A percentile compares a stretch with the other conserved stretches of the same genome.
Conservation (phyloP, 2,797 vertebrate species). For the Enteromius radiatus region DNA sequence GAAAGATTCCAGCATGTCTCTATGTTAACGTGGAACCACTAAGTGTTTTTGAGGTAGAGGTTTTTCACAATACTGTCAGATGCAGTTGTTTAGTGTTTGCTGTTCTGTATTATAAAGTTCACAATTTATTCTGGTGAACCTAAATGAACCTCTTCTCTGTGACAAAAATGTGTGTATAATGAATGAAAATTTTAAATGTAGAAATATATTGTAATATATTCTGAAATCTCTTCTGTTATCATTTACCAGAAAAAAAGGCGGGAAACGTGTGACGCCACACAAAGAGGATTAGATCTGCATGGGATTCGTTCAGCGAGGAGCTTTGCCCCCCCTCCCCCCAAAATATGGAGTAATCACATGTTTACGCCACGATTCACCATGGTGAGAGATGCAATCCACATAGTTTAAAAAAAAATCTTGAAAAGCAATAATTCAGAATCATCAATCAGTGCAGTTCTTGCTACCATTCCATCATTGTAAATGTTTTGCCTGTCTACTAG, state of each 20-base stretch:
- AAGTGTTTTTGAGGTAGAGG: constrained; percentile 8
- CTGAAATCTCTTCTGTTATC: constrained; percentile 81
- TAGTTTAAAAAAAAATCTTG: constrained; percentile 70
- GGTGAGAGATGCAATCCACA: constrained; percentile 76
- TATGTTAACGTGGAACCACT: constrained; percentile 22
- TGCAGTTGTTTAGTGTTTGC: constrained; percentile 35
- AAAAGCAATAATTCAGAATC: constrained; percentile 83
- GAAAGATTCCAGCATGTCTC: constrained; percentile 17
- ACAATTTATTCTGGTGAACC: constrained; percentile 17
- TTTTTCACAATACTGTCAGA: constrained; percentile 35
- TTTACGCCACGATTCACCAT: constrained; percentile 72
- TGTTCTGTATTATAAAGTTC: constrained; percentile 35
- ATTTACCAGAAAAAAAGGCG: constrained; percentile 85
- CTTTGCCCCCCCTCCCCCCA: constrained; percentile 70
- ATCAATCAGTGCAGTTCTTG: constrained; percentile 65
- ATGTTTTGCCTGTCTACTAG: constrained; percentile 78
- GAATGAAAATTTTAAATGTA: constrained; percentile 66
- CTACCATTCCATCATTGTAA: constrained; percentile 62
- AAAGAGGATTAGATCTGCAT: constrained; percentile 84
- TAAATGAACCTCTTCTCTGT: constrained; percentile 44
- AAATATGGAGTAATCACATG: constrained; percentile 77
- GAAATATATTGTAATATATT: constrained; percentile 66
- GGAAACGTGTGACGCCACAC: constrained; percentile 84
- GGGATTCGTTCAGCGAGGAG: constrained; percentile 83
- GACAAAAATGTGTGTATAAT: constrained; percentile 52